Conservation (phyloP, 2,797 vertebrate species). For the Sciaenops ocellatus region DNA sequence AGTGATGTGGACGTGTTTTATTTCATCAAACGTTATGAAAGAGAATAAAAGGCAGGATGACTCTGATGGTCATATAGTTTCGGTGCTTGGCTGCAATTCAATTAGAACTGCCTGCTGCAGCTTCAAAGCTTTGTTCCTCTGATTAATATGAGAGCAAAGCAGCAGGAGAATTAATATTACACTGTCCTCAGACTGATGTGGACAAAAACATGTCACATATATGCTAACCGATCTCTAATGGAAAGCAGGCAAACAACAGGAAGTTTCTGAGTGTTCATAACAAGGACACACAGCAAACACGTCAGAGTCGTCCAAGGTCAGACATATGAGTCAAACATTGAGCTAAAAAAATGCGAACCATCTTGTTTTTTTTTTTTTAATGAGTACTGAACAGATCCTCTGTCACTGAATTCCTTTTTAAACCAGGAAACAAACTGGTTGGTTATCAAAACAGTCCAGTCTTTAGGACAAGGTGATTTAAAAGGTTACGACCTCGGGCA, state of each 20-base stretch:
- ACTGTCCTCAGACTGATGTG: neutral
- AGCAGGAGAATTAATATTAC: neutral
- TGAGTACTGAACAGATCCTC: neutral
- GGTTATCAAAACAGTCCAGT: fast-evolving
- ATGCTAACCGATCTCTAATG: neutral
- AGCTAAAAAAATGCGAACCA: too few relatives aligned
- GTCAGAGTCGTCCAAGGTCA: neutral
- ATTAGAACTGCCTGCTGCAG: neutral
- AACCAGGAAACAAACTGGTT: neutral
- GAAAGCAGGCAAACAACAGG: neutral
- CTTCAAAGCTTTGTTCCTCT: constrained; percentile 30
- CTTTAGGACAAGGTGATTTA: neutral
- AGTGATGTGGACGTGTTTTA: neutral
- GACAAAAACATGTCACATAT: neutral
- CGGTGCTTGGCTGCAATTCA: neutral
- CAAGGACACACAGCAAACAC: neutral
- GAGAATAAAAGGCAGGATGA: neutral
- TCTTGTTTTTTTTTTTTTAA: neutral
- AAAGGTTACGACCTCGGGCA: neutral
- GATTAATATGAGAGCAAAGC: neutral
- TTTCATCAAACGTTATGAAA: neutral
- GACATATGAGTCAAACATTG: too few relatives aligned
- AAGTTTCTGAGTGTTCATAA: neutral
- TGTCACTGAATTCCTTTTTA: too few relatives aligned
- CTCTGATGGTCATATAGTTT: neutral